These are phyloP conservation scores for Oconnorella tubifera DNA, from an alignment of 2,888 invertebrate species.

Conservation along the genomic window DNA sequence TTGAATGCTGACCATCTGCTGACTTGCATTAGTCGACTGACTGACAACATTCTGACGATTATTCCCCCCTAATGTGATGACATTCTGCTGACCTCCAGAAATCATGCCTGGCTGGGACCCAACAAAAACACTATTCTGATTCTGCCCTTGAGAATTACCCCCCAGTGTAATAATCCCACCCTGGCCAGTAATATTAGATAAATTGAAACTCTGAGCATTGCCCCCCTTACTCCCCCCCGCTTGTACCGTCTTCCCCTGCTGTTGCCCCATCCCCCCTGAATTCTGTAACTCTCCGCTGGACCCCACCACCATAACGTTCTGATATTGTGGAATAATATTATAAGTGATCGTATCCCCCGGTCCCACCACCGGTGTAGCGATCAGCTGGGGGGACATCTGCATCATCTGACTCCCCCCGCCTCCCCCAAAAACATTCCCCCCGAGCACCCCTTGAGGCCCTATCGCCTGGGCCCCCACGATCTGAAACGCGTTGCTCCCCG, in stretches of 20 bases:
- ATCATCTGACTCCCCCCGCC: slow-evolving; percentile 8
- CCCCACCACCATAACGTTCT: slow-evolving; percentile 56
- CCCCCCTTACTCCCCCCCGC: not conserved
- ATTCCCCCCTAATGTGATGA: slow-evolving; percentile 7
- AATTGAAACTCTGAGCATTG: not conserved
- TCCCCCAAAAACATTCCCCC: slow-evolving; percentile 1
- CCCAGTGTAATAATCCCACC: not conserved
- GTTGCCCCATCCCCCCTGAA: not conserved
- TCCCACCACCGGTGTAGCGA: slow-evolving; percentile 45
- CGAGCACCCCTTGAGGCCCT: not conserved
- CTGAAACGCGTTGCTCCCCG: slow-evolving; percentile 7
- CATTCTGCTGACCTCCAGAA: not conserved
- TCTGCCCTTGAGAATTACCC: not conserved
- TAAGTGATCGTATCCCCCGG: slow-evolving; percentile 58
- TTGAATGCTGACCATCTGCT: slow-evolving; percentile 68
- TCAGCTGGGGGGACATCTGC: slow-evolving; percentile 42
- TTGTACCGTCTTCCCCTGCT: not conserved
- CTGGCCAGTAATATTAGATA: not conserved
- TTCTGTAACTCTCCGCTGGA: not conserved
- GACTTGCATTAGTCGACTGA: slow-evolving; percentile 14
- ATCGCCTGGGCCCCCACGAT: slow-evolving; percentile 6
- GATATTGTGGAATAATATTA: slow-evolving; percentile 63
- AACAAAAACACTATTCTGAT: too few species aligned
- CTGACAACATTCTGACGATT: slow-evolving; percentile 9
- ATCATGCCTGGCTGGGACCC: too few species aligned